Base-by-base conservation (phyloP, 2,888 invertebrate genomes). In the Watsonalla cultraria region DNA sequence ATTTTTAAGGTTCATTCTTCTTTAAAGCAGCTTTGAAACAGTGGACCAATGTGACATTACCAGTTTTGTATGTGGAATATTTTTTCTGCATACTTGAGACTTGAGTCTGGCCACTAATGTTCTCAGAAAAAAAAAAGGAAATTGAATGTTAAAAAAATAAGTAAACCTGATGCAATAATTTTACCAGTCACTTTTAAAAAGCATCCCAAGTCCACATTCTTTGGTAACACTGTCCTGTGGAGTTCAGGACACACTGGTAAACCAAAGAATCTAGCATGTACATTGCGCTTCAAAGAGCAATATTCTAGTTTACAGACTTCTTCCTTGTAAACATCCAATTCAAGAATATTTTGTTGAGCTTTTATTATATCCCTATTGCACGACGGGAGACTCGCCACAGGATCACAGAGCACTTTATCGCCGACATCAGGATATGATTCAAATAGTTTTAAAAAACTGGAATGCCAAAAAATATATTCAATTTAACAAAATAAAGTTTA, bases 161-260 rank as follows among this genome's bases (percentile, higher is more conserved):
- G 15, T 8, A 13, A 47, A 35, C n/a, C n/a, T n/a, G n/a, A n/a
- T n/a, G n/a, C n/a, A 14, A 51, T 13, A 51, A 45, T 54, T 66
- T 65, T 88, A 87, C 95, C 95, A 73, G 94, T 93, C 35, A 97
- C 90, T 80, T 95, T 94, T 54, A 96, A 79, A 84, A 96, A 95
- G 67, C 92, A 92, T 62, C 94, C 94, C 65, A 94, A 83, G 83
- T 96, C 95, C 55, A 93, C 91, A 79, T 94, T 94, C 63, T 92
- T 92, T 0, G 96, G 96, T 68, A 96, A 93, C 46, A 91, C 82
- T 13, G 91, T 92, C 57, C 94, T 85, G 70, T 93, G 92, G 15
- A 95, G 78, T 72, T 95, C 94, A 14, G 94, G 94, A 74, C 93
- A 94, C 0, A 93, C 92, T 0, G 95, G 95, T 56, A 96, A 81